Evolutionary conservation across 1,140 invertebrate species (phyloP).

Genomic region (Nixonia krombeini): DNA sequence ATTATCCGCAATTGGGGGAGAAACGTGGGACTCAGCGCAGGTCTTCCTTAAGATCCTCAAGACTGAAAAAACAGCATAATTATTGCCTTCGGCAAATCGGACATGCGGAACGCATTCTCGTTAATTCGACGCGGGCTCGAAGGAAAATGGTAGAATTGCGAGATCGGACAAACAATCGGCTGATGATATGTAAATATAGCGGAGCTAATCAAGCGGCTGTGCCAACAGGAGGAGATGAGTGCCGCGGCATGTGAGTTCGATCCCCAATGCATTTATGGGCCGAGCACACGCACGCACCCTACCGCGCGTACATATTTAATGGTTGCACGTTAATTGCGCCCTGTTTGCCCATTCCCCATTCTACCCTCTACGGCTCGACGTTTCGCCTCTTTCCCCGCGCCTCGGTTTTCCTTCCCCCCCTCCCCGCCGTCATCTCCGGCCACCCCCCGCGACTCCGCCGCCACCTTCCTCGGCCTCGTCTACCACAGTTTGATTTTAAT

Average conservation of each 20-base stretch:
- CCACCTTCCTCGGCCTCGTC: conserved; percentile 33
- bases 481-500: conserved; percentile 63
- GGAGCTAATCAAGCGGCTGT: conserved; percentile 70
- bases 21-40: too few relatives aligned
- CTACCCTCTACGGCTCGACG: conserved; percentile 19
- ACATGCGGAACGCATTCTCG: conserved; percentile 14
- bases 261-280: conserved; percentile 51
- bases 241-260: conserved; percentile 56
- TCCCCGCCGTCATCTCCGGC: too few relatives aligned
- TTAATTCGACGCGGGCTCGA: conserved; percentile 15
- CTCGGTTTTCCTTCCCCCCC: conserved; percentile 34
- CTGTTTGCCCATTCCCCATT: conserved; percentile 63
- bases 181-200: conserved; percentile 71
- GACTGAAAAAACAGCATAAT: conserved; percentile 24
- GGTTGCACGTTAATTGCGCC: conserved; percentile 65
- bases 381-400: neutral
- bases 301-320: conserved; percentile 67
- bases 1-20: too few relatives aligned
- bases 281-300: conserved; percentile 21
- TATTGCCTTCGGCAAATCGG: conserved; percentile 6
- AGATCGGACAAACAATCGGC: conserved; percentile 67
- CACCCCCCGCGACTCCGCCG: too few relatives aligned
- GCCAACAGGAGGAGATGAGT: conserved; percentile 66
- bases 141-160: conserved; percentile 42
- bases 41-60: conserved; percentile 15